Base-by-base conservation (phyloP, 2,797 vertebrate genomes). In the Pempheris klunzingeri region DNA sequence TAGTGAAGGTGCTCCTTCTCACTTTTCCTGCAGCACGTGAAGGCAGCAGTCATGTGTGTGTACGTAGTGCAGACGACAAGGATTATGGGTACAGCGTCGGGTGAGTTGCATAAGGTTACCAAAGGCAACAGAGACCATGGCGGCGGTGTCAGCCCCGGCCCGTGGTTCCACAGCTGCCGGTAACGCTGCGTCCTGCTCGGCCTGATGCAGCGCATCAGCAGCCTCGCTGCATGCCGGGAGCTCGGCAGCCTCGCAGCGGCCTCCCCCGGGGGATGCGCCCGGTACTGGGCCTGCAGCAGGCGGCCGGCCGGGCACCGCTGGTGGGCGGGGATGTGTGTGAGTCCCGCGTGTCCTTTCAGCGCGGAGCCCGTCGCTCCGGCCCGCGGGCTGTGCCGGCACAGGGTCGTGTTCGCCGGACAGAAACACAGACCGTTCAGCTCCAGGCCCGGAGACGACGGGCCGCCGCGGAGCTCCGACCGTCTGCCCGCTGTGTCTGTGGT, bases 51-150 rank as follows among this genome's bases (percentile, higher is more conserved):
- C 38, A n/a, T 46, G 39, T 57, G 52, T 69, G 53, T 69, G 34
- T 36, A 17, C 59, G 55, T 80, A 59, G 54, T 24, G 18, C 11
- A 4, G n/a, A 41, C 78, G 76, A 71, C 14, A 52, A 70, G 90
- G 30, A 92, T 92, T 92, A 7, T 93, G 92, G 92, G 92, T 90
- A 92, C 44, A 85, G 24, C 38, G 80, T 87, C 78, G 85, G 77
- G 66, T 78, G 80, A 83, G 57, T 93, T 92, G 74, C 83, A 24
- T 91, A 92, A 92, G 64, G 36, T 86, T 50, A 43, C 55, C 64
- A 64, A 61, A 81, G 80, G 36, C 22, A 10, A 15, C 26, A 0
- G 53, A 1, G 71, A 41, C 9, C 17, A 55, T 44, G 71, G 49
- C 15, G 13, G 62, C 20, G 18, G 50, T 8, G 3, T 30, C 18